Percentiles rank a stretch among this genome's conserved stretches.
Conservation (phyloP, 1,140 invertebrate species). For the Meloidogyne chitwoodi region DNA sequence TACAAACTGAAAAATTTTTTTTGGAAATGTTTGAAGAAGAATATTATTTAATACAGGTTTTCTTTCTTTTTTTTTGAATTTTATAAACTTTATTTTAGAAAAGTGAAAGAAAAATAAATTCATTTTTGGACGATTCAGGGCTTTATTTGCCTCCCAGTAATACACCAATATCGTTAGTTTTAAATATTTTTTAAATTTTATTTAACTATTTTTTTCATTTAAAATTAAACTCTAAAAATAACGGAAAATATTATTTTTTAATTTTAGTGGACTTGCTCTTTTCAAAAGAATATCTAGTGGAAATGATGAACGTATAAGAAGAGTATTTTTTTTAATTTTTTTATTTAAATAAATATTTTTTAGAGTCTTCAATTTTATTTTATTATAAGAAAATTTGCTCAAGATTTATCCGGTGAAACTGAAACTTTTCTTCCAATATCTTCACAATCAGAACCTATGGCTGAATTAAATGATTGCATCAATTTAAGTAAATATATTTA, state of each 20-base stretch:
- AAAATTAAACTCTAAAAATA: no score
- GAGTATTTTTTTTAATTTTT: conserved; percentile 61
- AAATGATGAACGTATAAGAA: conserved; percentile 85
- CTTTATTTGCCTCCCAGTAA: conserved; percentile 90
- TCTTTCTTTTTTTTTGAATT: conserved; percentile 62
- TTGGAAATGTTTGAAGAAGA: conserved; percentile 98
- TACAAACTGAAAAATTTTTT: conserved; percentile 97
- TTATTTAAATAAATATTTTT: conserved; percentile 32
- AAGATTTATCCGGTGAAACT: conserved; percentile 74
- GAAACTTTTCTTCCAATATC: conserved; percentile 87
- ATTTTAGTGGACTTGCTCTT: conserved; percentile 83
- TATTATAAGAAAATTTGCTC: conserved; percentile 76
- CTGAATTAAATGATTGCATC: conserved; percentile 83
- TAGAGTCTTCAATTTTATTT: conserved; percentile 89
- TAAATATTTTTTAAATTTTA: background rate
- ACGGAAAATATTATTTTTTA: no score
- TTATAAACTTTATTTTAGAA: conserved; percentile 24
- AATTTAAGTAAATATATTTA: conserved; percentile 75
- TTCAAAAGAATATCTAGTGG: conserved; percentile 88
- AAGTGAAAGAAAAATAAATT: conserved; percentile 57
- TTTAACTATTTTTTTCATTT: no score
- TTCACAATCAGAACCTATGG: conserved; percentile 74
- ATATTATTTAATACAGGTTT: conserved; percentile 75
- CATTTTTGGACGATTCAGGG: conserved; percentile 75
- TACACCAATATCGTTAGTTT: conserved; percentile 70